Percentiles rank a stretch among this genome's conserved stretches.
These are phyloP conservation scores for Clarias pachynema DNA, from an alignment of 2,797 vertebrate species.

Conservation along the genomic window DNA sequence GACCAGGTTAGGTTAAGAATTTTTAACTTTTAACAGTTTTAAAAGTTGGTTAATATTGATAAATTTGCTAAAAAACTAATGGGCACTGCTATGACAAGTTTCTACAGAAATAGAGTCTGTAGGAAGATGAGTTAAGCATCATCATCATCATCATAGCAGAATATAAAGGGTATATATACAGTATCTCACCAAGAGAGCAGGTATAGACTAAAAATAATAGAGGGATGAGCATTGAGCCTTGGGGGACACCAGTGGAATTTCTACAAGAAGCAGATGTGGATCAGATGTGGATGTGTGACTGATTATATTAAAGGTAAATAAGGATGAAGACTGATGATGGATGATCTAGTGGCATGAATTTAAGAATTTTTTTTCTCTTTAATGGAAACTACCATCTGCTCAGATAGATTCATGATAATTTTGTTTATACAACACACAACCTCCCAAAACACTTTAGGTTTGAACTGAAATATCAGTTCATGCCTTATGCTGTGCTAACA, in stretches of 20 bases:
- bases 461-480: background rate
- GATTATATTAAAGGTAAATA: too few relatives aligned
- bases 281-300: background rate
- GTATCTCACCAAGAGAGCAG: background rate
- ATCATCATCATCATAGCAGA: background rate
- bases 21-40: background rate
- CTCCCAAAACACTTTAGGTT: background rate
- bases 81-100: background rate
- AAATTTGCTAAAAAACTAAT: background rate
- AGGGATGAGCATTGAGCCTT: background rate
- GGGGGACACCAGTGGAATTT: background rate
- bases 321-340: background rate
- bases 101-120: background rate
- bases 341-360: background rate
- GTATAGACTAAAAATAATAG: background rate
- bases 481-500: background rate
- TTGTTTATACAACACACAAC: constrained; percentile 1
- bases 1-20: background rate
- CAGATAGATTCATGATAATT: background rate
- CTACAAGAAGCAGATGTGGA: background rate
- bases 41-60: background rate
- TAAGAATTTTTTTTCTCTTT: background rate
- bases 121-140: background rate
- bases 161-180: background rate
- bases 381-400: background rate